Base-by-base conservation (phyloP, 2,113 vertebrate genomes). In the Gasterosteus nipponicus region DNA sequence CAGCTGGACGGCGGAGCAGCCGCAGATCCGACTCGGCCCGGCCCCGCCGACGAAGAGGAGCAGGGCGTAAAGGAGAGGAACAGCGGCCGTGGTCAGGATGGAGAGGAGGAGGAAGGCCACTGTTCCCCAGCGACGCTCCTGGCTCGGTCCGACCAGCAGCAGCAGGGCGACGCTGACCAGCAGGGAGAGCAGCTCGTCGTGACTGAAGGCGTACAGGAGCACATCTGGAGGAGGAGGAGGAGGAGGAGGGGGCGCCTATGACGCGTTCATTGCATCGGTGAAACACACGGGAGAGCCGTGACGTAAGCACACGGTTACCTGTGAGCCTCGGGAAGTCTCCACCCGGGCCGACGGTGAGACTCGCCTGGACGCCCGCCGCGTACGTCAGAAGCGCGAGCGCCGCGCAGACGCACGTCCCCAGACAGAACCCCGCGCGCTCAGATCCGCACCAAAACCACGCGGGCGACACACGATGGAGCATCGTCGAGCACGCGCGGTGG, bases 111-210 rank as follows among this genome's bases (percentile, higher is more conserved):
- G 87, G 78, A 95, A 96, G 47, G 94, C 76, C 15, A 95, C 70
- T 0, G 95, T 95, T 42, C 96, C 96, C 93, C 95, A 93, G 49
- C 75, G 92, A 41, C 81, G 86, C 88, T 97, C 96, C 88, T 96
- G 94, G 42, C 71, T 82, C 38, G 93, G 92, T 58, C 95, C 94
- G 10, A 95, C 49, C 15, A 87, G 39, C 39, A 95, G 85, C 85
- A 96, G 82, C 22, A 96, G 83, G 6, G 84, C 63, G 29, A 94
- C 80, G 39, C 92, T 95, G 87, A 95, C 69, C 72, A 96, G 83
- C 71, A 97, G 91, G 22, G 94, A 88, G 0, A 89, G 67, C 7
- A 93, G 70, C 0, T 96, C 94, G 1, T 93, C 90, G 2, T 96
- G 95, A 78, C 94, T 95, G 67, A 96, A 66, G 10, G 93, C 91